A percentile compares a stretch with the other conserved stretches of the same genome.
phyloP scores from a whole-genome alignment of 2,797 vertebrate species.

The Lagodon rhomboides region DNA sequence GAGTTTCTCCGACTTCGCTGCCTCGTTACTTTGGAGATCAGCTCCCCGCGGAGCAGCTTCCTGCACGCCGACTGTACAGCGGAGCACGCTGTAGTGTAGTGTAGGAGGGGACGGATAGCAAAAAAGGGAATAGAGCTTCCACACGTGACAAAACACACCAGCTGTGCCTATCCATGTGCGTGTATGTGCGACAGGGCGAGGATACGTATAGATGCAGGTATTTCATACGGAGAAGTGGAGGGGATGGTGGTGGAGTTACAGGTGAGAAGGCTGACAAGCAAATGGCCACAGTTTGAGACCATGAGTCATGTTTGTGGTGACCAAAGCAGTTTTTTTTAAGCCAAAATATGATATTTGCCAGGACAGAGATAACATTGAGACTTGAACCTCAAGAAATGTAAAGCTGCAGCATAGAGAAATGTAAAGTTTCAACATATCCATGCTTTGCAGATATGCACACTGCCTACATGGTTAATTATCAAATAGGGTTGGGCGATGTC shows the following conservation, averaged over 20 bases:
- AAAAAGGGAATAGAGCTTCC: conserved; percentile 9
- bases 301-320: too few relatives aligned
- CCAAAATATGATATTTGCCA: too few relatives aligned
- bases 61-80: conserved; percentile 26
- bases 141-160: conserved; percentile 25
- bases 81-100: conserved; percentile 13
- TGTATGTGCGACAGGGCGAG: background rate
- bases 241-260: too few relatives aligned
- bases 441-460: too few relatives aligned
- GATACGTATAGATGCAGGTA: background rate
- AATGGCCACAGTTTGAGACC: too few relatives aligned
- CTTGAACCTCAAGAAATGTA: too few relatives aligned
- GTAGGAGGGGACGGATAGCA: conserved; percentile 20
- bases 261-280: too few relatives aligned
- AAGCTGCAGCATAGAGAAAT: too few relatives aligned
- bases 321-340: too few relatives aligned
- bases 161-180: conserved; percentile 6
- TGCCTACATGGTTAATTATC: background rate
- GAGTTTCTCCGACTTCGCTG: conserved; percentile 31
- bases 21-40: conserved; percentile 56
- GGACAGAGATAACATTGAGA: too few relatives aligned
- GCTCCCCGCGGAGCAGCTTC: conserved; percentile 48
- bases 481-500: background rate
- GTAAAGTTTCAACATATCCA: too few relatives aligned
- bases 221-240: too few relatives aligned